Evolutionary conservation across 2,797 vertebrate genomes (phyloP).

Genomic region (Apogon talboti): DNA sequence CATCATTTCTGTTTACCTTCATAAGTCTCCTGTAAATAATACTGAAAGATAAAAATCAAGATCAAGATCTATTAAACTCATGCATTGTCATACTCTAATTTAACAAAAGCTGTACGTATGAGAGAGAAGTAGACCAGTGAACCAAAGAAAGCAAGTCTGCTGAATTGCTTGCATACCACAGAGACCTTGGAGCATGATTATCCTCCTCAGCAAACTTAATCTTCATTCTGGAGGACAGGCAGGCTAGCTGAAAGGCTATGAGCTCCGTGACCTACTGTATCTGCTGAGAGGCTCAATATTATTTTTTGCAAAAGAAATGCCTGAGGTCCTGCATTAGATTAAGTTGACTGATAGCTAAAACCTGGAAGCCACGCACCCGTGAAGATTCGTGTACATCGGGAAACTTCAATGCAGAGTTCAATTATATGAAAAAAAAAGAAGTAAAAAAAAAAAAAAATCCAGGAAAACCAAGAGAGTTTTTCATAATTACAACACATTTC

Average conservation of each 20-base stretch:
- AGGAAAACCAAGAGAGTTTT: background rate
- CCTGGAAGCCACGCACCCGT: slow-evolving; percentile 37
- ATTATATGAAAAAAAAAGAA: slow-evolving; percentile 7
- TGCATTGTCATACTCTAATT: slow-evolving; percentile 40
- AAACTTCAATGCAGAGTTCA: slow-evolving; percentile 4
- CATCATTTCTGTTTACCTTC: slow-evolving; percentile 15
- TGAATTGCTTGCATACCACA: slow-evolving; percentile 67
- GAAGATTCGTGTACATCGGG: slow-evolving; percentile 28
- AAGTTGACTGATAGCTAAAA: slow-evolving; percentile 65
- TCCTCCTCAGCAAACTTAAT: slow-evolving; percentile 75
- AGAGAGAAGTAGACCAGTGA: slow-evolving; percentile 44
- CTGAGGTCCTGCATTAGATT: slow-evolving; percentile 70
- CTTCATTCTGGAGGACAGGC: slow-evolving; percentile 69
- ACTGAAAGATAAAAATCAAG: slow-evolving; percentile 5
- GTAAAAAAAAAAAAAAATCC: slow-evolving; percentile 3
- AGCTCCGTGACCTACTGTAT: slow-evolving; percentile 70
- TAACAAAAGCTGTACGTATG: slow-evolving; percentile 46
- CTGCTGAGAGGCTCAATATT: slow-evolving; percentile 63
- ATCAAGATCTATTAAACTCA: slow-evolving; percentile 19
- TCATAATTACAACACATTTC: slow-evolving; percentile 2
- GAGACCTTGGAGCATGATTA: slow-evolving; percentile 70
- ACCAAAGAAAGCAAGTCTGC: slow-evolving; percentile 44
- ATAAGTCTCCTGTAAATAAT: slow-evolving; percentile 4
- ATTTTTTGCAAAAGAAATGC: slow-evolving; percentile 64
- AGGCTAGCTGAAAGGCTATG: slow-evolving; percentile 52